Evolutionary conservation across 2,113 vertebrate genomes (phyloP).

Genomic region (Aptenodytes forsteri): DNA sequence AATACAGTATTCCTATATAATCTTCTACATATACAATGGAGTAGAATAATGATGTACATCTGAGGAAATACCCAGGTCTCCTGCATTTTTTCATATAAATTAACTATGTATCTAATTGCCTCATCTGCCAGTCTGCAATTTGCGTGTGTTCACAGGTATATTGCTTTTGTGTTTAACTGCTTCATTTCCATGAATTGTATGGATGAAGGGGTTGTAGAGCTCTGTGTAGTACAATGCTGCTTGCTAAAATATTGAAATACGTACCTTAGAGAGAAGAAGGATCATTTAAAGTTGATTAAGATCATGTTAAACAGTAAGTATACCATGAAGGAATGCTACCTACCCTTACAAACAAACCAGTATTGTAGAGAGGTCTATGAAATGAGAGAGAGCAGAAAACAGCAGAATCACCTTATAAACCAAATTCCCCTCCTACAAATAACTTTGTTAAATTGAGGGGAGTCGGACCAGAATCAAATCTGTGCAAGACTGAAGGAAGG

Average conservation of each 20-base stretch:
- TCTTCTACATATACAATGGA: background rate
- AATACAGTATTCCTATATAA: background rate
- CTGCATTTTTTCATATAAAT: background rate
- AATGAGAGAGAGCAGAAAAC: background rate
- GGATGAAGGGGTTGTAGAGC: background rate
- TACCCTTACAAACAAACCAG: background rate
- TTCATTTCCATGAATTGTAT: slow-evolving; percentile 39
- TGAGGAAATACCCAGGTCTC: background rate
- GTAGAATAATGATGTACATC: background rate
- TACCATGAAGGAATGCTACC: background rate
- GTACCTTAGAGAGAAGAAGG: background rate
- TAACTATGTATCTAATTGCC: slow-evolving; percentile 20
- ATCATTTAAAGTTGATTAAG: background rate
- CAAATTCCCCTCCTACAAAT: background rate
- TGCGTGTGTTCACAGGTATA: slow-evolving; percentile 31
- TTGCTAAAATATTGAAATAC: background rate
- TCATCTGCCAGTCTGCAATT: slow-evolving; percentile 19
- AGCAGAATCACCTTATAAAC: background rate
- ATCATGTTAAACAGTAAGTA: background rate
- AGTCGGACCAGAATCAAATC: background rate
- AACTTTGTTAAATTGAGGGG: background rate
- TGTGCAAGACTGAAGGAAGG: fast-evolving
- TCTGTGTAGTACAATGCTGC: background rate
- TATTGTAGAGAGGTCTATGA: background rate
- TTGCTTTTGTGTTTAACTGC: slow-evolving; percentile 41